Conservation (phyloP, 2,888 invertebrate species). For the Agapostemon virescens region DNA sequence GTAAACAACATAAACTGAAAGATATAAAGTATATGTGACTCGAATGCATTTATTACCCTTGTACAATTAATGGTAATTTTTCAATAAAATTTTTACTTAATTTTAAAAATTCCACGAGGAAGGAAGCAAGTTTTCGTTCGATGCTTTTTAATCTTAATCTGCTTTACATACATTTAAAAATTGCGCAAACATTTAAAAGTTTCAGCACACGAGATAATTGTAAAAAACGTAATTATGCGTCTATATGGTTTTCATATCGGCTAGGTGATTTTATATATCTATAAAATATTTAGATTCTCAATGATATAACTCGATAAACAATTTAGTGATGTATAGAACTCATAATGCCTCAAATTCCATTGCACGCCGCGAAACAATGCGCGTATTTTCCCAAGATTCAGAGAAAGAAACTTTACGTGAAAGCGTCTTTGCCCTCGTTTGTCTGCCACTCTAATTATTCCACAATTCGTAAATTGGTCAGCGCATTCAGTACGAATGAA, state of each 20-base stretch:
- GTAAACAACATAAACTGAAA: background rate
- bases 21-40: too few species aligned
- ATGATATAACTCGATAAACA: background rate
- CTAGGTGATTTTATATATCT: too few species aligned
- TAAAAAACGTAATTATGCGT: background rate
- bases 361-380: background rate
- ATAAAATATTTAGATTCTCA: too few species aligned
- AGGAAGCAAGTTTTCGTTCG: background rate
- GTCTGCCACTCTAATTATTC: background rate
- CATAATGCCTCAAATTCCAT: background rate
- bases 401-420: background rate
- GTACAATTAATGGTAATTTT: too few species aligned
- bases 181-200: background rate
- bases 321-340: background rate
- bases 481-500: background rate
- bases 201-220: background rate
- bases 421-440: background rate
- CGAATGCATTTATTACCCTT: too few species aligned
- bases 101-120: too few species aligned
- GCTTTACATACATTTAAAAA: background rate
- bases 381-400: background rate
- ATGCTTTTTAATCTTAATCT: background rate
- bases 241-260: too few species aligned
- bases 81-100: too few species aligned
- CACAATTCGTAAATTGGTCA: background rate